These are phyloP conservation scores for Rousettus madagascariensis DNA, from an alignment of 2,797 vertebrate species.

Conservation along the genomic window DNA sequence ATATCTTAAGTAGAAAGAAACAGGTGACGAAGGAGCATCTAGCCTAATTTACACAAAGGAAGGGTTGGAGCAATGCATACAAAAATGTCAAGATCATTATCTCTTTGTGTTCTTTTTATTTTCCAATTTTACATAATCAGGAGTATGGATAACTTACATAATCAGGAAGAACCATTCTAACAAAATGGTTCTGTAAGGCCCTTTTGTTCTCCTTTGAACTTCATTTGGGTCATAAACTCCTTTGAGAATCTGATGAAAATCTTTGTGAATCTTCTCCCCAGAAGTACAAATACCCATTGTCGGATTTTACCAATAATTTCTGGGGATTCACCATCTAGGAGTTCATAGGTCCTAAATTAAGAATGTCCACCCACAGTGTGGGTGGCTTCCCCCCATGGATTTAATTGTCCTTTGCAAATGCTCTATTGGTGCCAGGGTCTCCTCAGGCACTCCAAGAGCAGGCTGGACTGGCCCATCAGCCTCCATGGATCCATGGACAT, in stretches of 20 bases:
- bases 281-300: background rate
- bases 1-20: constrained; percentile 15
- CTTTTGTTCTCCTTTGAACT: background rate
- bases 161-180: background rate
- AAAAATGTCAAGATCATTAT: background rate
- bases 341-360: background rate
- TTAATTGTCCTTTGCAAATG: background rate
- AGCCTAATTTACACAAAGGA: background rate
- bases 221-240: background rate
- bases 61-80: background rate
- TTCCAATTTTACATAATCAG: background rate
- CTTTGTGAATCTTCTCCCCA: background rate
- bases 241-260: background rate
- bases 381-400: background rate
- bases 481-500: background rate
- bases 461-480: background rate
- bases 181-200: background rate
- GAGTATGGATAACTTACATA: background rate
- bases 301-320: background rate
- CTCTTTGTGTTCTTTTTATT: background rate
- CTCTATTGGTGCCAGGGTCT: background rate
- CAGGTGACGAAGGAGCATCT: background rate
- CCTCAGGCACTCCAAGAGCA: background rate
- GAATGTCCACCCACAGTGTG: background rate
- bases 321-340: background rate